phyloP scores from a whole-genome alignment of 2,888 invertebrate species.

The Brachypalpus laphriformis region DNA sequence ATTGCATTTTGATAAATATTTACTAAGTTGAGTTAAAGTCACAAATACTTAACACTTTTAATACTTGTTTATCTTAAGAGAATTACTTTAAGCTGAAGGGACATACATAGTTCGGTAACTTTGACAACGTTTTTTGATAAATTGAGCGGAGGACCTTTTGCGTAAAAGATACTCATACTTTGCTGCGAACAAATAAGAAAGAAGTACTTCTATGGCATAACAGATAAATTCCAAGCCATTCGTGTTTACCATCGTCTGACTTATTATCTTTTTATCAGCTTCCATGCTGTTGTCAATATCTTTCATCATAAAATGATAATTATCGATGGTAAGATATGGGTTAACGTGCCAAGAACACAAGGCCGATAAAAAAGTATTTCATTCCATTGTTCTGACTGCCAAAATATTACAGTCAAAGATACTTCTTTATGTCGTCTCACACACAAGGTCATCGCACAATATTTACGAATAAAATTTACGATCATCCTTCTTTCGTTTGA shows the following conservation, averaged over 20 bases:
- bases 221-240: not conserved
- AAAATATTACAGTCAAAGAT: not conserved
- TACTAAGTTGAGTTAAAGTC: not conserved
- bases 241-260: not conserved
- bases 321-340: conserved; percentile 15
- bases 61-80: not conserved
- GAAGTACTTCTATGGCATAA: not conserved
- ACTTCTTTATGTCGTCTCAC: not conserved
- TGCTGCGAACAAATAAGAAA: not conserved
- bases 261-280: conserved; percentile 5
- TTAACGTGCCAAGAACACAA: conserved; percentile 42
- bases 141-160: not conserved
- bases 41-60: not conserved
- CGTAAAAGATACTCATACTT: not conserved
- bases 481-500: not conserved
- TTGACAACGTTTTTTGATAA: not conserved
- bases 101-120: not conserved
- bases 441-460: conserved; percentile 7
- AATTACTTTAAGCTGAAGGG: not conserved
- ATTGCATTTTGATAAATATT: not conserved
- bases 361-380: conserved; percentile 2
- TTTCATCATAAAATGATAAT: not conserved
- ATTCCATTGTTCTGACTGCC: not conserved
- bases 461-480: not conserved
- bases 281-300: not conserved